Base-by-base conservation (phyloP, 2,113 vertebrate species). In the Phycodurus eques region DNA sequence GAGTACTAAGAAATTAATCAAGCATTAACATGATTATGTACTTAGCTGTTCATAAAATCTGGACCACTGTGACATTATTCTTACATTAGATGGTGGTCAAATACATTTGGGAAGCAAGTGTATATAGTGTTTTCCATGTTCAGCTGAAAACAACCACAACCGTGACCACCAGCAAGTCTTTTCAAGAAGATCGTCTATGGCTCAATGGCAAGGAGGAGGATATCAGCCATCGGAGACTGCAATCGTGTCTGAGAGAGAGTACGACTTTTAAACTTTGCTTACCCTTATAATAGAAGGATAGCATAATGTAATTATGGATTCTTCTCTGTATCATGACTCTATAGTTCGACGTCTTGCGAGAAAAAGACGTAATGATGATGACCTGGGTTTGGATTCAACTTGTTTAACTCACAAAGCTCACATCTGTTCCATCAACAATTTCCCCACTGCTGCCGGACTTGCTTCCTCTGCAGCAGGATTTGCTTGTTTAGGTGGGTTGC, bases 391-490 rank as follows among this genome's bases (percentile, higher is more conserved):
- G 0, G 87, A 81, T 0, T 73, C 88, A 0, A 76, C 85, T 39
- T 74, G 72, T 73, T 90, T 94, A 9, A 90, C 91, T 73, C 92
- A 93, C 78, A 97, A 95, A 84, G 92, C 98, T 71, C 97, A 99
- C 66, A 80, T 99, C 27, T 96, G 96, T 68, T 96, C 96, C 0
- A 89, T 91, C 51, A 99, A 99, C 90, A 94, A 97, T 90, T 99
- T 99, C 79, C 97, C 97, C 77, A 99, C 97, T 0, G 97, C 96
- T 0, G 97, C 97, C 0, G 97, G 97, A 13, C 87, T 99, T 53
- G 97, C 97, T 0, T 99, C 97, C 3, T 99, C 97, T 0, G 97
- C 97, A 0, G 95, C 97, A 0, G 97, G 97, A 73, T 99, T 96
- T 0, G 97, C 97, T 80, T 99, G 97, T 88, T 88, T 99, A 27